These are phyloP conservation scores for Gobio occitaniae DNA, from an alignment of 2,797 vertebrate species.

Conservation along the genomic window DNA sequence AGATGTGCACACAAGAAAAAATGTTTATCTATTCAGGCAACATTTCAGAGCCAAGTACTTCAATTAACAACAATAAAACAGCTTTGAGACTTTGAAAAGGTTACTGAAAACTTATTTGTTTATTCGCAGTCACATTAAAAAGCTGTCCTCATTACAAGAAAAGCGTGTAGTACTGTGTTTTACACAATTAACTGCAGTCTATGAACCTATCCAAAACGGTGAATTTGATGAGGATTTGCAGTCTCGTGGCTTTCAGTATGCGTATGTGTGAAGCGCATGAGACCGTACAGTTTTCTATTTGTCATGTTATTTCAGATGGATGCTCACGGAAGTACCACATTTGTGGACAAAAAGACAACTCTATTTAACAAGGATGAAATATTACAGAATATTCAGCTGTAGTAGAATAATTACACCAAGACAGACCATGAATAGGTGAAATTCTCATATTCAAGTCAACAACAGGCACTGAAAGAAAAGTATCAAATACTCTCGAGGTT, in stretches of 20 bases:
- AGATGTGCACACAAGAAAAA: not conserved
- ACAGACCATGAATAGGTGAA: not conserved
- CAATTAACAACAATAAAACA: constrained; percentile 14
- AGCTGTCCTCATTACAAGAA: not conserved
- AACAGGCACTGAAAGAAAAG: not conserved
- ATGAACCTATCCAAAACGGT: not conserved
- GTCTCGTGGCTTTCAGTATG: not conserved
- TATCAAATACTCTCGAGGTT: constrained; percentile 4
- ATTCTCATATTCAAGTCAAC: not conserved
- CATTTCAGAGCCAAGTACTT: not conserved
- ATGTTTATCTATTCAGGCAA: not conserved
- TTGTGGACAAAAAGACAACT: not conserved
- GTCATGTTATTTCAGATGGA: not conserved
- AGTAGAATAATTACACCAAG: not conserved
- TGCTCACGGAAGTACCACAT: not conserved
- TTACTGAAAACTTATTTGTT: not conserved
- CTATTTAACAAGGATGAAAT: not conserved
- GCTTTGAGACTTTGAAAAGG: constrained; percentile 19
- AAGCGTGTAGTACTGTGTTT: not conserved
- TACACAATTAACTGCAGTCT: not conserved
- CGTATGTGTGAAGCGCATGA: not conserved
- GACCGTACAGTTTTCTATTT: not conserved
- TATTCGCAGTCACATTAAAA: not conserved
- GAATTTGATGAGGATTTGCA: not conserved
- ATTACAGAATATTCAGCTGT: not conserved